Conservation (phyloP, 2,797 vertebrate genomes). For the Argyrosomus regius region DNA sequence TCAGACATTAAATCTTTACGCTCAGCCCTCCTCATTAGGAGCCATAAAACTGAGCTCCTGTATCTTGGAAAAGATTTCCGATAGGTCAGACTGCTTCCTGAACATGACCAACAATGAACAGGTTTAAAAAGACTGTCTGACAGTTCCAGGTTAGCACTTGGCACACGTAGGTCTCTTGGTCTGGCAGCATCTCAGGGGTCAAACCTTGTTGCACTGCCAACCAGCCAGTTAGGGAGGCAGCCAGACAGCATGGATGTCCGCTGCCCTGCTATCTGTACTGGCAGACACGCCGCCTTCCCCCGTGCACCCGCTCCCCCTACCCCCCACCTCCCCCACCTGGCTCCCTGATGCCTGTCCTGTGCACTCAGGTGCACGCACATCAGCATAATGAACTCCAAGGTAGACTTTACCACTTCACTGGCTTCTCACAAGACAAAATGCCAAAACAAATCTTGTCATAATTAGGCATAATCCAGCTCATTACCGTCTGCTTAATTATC, state of each 20-base stretch:
- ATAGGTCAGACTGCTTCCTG: conserved; percentile 23
- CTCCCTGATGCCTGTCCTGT: conserved; percentile 80
- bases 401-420: conserved; percentile 94
- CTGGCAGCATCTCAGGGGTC: conserved; percentile 65
- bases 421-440: conserved; percentile 93
- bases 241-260: conserved; percentile 77
- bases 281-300: conserved; percentile 56
- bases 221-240: conserved; percentile 74
- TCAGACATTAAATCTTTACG: background rate
- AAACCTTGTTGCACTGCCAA: conserved; percentile 75
- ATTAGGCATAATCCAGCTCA: conserved; percentile 99
- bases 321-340: conserved; percentile 40
- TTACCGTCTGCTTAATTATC: conserved; percentile 98
- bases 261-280: conserved; percentile 77
- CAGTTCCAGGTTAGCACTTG: conserved; percentile 59
- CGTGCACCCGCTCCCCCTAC: background rate
- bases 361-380: conserved; percentile 93
- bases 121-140: conserved; percentile 32
- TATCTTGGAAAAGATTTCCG: conserved; percentile 9
- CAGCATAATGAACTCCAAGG: conserved; percentile 94
- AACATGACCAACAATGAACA: conserved; percentile 24
- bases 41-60: background rate
- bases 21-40: conserved; percentile 1
- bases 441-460: conserved; percentile 99
- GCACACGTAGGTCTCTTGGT: conserved; percentile 30